These are phyloP conservation scores for Ecliptopera silaceata DNA, from an alignment of 2,888 invertebrate genomes.

Conservation along the genomic window DNA sequence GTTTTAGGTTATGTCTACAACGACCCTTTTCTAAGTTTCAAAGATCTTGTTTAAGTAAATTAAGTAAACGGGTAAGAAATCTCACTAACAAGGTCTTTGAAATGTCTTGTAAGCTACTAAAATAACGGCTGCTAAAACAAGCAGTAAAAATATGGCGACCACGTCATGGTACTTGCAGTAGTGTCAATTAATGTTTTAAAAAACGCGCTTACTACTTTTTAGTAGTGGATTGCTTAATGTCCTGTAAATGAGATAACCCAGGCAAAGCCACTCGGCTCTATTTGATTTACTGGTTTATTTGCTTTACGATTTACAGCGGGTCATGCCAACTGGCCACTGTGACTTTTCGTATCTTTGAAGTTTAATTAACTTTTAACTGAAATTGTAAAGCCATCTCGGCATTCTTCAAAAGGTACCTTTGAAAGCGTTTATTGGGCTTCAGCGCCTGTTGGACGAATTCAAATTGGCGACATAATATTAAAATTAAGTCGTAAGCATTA, in stretches of 20 bases:
- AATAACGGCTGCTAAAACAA: no score
- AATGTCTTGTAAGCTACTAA: no score
- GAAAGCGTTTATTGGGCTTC: no score
- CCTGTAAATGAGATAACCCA: slow-evolving; percentile 33
- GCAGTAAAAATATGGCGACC: no score
- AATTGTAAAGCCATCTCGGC: background rate
- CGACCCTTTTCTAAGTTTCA: background rate
- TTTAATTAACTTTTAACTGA: background rate
- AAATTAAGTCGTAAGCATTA: no score
- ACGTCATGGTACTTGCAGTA: background rate
- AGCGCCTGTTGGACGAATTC: no score
- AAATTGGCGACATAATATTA: no score
- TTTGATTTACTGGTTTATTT: slow-evolving; percentile 19
- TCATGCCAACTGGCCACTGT: background rate
- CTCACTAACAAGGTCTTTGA: background rate
- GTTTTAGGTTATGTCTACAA: background rate
- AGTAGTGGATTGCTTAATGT: slow-evolving; percentile 30
- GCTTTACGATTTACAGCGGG: slow-evolving; percentile 15
- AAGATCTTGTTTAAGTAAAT: background rate
- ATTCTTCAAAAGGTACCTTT: no score
- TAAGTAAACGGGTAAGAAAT: background rate
- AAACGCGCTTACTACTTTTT: slow-evolving; percentile 9
- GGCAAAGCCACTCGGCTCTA: slow-evolving; percentile 16
- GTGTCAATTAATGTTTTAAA: background rate
- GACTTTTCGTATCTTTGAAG: background rate